Percentiles rank a stretch among this genome's conserved stretches.
phyloP scores from a whole-genome alignment of 1,140 invertebrate species.

The Teleopsis dalmanni region DNA sequence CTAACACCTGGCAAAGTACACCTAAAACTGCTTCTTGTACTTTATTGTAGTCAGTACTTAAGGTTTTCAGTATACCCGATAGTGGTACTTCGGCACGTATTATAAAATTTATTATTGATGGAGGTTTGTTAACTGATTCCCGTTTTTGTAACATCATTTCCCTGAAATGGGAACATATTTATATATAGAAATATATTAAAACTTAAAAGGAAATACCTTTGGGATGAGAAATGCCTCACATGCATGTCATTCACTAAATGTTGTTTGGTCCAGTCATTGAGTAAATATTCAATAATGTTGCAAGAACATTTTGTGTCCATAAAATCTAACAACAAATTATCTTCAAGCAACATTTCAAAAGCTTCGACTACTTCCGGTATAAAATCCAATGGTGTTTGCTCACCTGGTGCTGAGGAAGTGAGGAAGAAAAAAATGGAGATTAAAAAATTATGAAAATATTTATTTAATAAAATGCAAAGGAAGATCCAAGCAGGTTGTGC shows the following conservation, averaged over 20 bases:
- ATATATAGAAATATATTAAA: slow-evolving; percentile 25
- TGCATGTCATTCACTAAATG: slow-evolving; percentile 75
- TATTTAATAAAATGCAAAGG: too few species aligned
- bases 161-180: slow-evolving; percentile 9
- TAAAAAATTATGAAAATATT: neutral
- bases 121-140: slow-evolving; percentile 54
- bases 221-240: slow-evolving; percentile 60
- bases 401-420: slow-evolving; percentile 12
- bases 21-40: slow-evolving; percentile 66
- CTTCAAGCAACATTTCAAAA: slow-evolving; percentile 72
- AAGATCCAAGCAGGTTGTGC: too few species aligned
- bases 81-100: slow-evolving; percentile 81
- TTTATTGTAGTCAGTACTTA: slow-evolving; percentile 75
- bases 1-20: slow-evolving; percentile 51
- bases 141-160: slow-evolving; percentile 50
- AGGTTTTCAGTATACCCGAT: slow-evolving; percentile 75
- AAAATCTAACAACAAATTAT: slow-evolving; percentile 75
- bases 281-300: slow-evolving; percentile 74
- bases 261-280: slow-evolving; percentile 72
- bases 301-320: slow-evolving; percentile 82
- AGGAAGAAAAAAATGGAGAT: neutral
- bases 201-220: slow-evolving; percentile 51
- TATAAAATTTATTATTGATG: slow-evolving; percentile 68
- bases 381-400: slow-evolving; percentile 46
- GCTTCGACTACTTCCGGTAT: slow-evolving; percentile 72